Percentiles rank a stretch among this genome's conserved stretches.
These are phyloP conservation scores for Poecilobothrus nobilitatus DNA, from an alignment of 2,888 invertebrate genomes.

Conservation along the genomic window DNA sequence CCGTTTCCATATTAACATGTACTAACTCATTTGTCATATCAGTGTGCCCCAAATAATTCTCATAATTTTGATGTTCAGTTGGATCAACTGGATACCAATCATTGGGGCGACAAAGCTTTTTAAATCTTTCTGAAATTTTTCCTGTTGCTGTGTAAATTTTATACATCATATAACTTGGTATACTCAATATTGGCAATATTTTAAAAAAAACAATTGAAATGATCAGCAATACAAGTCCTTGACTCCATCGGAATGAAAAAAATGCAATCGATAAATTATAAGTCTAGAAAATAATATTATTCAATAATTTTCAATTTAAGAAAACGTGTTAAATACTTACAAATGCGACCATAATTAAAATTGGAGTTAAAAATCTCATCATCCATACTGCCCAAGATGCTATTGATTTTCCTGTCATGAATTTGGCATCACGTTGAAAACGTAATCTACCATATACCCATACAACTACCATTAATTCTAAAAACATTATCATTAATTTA, in stretches of 20 bases:
- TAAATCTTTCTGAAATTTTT: conserved; percentile 29
- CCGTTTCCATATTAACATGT: conserved; percentile 1
- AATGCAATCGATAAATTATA: too few species aligned
- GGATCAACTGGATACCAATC: conserved; percentile 40
- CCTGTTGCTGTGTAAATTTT: conserved; percentile 33
- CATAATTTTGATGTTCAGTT: conserved; percentile 34
- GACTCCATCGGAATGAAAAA: too few species aligned
- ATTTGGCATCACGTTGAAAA: conserved; percentile 22
- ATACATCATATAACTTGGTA: conserved; percentile 34
- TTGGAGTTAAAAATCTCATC: too few species aligned
- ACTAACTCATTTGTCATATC: conserved; percentile 37
- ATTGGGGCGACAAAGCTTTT: conserved; percentile 32
- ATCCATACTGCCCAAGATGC: conserved; percentile 21
- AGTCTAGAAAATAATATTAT: too few species aligned
- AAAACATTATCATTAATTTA: conserved; percentile 67
- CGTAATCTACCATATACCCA: conserved; percentile 24
- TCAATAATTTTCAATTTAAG: too few species aligned
- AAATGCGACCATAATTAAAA: too few species aligned
- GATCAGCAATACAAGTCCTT: too few species aligned
- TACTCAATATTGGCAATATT: conserved; percentile 30
- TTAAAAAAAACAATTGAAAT: conserved; percentile 20
- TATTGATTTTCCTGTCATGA: conserved; percentile 19
- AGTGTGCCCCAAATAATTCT: conserved; percentile 32
- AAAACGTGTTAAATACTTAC: too few species aligned
- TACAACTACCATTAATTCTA: conserved; percentile 21